These are phyloP conservation scores for Plagodis dolabraria DNA, from an alignment of 2,888 invertebrate species.

Conservation along the genomic window DNA sequence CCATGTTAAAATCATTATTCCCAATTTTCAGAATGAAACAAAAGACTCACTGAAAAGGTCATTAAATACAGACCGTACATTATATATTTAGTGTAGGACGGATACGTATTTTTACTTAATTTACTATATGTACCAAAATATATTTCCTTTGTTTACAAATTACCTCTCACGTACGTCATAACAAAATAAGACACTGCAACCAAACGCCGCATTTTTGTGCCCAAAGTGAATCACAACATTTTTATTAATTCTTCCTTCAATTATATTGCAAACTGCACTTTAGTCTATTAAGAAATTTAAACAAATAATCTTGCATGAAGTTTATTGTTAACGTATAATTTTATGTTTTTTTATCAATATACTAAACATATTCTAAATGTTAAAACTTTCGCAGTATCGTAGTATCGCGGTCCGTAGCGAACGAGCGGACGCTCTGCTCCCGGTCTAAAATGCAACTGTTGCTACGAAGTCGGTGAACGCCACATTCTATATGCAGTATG, in stretches of 20 bases:
- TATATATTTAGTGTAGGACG: too few relatives aligned
- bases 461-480: conserved; percentile 53
- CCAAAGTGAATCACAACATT: conserved; percentile 6
- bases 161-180: conserved; percentile 62
- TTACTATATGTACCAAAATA: too few relatives aligned
- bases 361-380: too few relatives aligned
- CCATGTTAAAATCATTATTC: too few relatives aligned
- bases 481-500: conserved; percentile 24
- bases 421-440: conserved; percentile 66
- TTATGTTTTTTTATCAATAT: too few relatives aligned
- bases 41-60: background rate
- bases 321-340: too few relatives aligned
- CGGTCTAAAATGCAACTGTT: conserved; percentile 74
- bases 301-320: too few relatives aligned
- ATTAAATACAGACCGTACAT: too few relatives aligned
- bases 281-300: too few relatives aligned
- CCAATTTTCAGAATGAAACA: too few relatives aligned
- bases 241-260: conserved; percentile 5
- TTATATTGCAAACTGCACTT: too few relatives aligned
- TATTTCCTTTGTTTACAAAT: conserved; percentile 7
- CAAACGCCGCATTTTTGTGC: conserved; percentile 51
- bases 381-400: conserved; percentile 19
- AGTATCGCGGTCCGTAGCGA: conserved; percentile 34
- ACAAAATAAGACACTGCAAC: conserved; percentile 54
- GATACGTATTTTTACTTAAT: too few relatives aligned